phyloP scores from a whole-genome alignment of 2,797 vertebrate genomes.

The Characodon lateralis region DNA sequence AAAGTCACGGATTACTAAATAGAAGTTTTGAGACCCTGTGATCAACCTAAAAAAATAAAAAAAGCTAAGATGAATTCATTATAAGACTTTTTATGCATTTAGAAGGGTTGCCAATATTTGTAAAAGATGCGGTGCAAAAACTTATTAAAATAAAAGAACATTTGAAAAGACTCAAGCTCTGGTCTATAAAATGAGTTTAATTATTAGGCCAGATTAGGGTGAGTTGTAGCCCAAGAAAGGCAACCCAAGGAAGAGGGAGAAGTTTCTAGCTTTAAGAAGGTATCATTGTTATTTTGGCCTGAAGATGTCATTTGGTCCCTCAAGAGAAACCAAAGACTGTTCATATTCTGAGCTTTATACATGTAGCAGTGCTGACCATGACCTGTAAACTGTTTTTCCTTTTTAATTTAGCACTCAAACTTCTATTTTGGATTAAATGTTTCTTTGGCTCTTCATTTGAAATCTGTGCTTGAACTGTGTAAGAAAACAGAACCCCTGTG shows the following conservation, averaged over 20 bases:
- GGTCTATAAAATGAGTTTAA: neutral
- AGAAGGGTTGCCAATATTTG: neutral
- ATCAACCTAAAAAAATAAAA: neutral
- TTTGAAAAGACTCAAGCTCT: neutral
- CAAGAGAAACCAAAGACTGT: neutral
- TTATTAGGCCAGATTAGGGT: neutral
- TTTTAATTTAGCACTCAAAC: conserved; percentile 4
- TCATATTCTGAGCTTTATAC: neutral
- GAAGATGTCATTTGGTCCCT: neutral
- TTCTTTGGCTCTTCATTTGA: conserved; percentile 3
- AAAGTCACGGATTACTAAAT: neutral
- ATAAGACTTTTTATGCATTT: neutral
- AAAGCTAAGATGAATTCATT: neutral
- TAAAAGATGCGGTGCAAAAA: neutral
- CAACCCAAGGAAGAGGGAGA: neutral
- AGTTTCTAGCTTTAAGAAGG: neutral
- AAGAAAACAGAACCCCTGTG: conserved; percentile 40
- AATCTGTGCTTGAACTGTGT: conserved; percentile 22
- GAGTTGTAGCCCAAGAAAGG: neutral
- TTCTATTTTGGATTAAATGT: conserved; percentile 8
- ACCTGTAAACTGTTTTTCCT: neutral
- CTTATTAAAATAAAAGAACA: neutral
- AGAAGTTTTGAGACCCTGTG: neutral
- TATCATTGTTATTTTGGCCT: neutral
- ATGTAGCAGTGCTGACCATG: neutral